phyloP scores from a whole-genome alignment of 2,797 vertebrate species.

The Discoglossus pictus region DNA sequence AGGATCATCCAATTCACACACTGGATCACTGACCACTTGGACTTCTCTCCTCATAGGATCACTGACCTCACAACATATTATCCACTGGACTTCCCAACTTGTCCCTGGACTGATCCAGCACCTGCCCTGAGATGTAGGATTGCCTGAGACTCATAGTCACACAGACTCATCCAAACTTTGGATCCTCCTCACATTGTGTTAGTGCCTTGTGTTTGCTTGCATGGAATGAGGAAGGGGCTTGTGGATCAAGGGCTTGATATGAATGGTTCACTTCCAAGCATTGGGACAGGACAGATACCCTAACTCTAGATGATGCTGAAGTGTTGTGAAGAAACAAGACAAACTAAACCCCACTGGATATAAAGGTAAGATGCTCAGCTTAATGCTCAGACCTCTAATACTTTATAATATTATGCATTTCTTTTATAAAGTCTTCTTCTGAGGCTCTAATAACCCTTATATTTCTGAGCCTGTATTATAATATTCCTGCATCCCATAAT shows the following conservation, averaged over 20 bases:
- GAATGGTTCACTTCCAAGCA: constrained; percentile 55
- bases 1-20: too few species aligned
- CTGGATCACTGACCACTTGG: background rate
- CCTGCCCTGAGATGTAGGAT: constrained; percentile 15
- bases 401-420: too few species aligned
- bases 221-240: constrained; percentile 53
- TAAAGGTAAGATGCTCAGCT: constrained; percentile 62
- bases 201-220: constrained; percentile 18
- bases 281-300: constrained; percentile 50
- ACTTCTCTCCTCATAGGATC: constrained; percentile 4
- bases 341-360: constrained; percentile 41
- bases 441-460: too few species aligned
- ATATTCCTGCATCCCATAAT: too few species aligned
- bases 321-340: constrained; percentile 28
- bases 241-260: constrained; percentile 58
- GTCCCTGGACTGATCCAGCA: constrained; percentile 21
- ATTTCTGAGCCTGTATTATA: too few species aligned
- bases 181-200: background rate
- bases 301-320: constrained; percentile 54
- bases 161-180: constrained; percentile 31
- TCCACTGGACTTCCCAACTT: constrained; percentile 7
- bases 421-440: too few species aligned
- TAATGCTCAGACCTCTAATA: too few species aligned
- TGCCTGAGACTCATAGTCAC: background rate
- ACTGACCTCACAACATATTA: background rate